phyloP scores from a whole-genome alignment of 2,797 vertebrate species.

The Tiaroga cobitis region DNA sequence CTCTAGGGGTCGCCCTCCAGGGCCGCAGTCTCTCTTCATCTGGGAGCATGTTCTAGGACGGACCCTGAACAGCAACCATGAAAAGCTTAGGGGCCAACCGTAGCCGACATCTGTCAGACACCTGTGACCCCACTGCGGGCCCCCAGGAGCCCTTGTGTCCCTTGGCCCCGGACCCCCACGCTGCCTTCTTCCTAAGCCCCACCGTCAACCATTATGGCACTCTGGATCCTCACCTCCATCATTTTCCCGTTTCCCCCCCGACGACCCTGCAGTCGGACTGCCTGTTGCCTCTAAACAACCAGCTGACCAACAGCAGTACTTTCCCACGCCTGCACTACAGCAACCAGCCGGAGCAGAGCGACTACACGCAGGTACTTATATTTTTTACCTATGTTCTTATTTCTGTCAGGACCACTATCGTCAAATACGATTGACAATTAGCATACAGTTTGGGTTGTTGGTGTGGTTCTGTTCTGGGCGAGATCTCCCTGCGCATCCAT shows the following conservation, averaged over 20 bases:
- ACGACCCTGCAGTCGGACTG: constrained; percentile 85
- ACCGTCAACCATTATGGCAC: constrained; percentile 88
- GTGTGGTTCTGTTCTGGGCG: too few species aligned
- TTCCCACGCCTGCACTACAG: constrained; percentile 96
- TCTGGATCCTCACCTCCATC: constrained; percentile 84
- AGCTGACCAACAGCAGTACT: constrained; percentile 93
- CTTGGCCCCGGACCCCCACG: constrained; percentile 81
- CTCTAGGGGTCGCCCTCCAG: constrained; percentile 71
- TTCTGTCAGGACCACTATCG: too few species aligned
- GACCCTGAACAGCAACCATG: constrained; percentile 78
- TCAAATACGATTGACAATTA: too few species aligned
- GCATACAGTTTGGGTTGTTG: too few species aligned
- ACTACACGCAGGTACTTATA: constrained; percentile 57
- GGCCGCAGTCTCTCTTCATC: constrained; percentile 66
- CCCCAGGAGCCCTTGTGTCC: constrained; percentile 89
- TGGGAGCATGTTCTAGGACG: constrained; percentile 78
- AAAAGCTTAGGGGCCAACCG: constrained; percentile 97
- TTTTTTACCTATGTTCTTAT: too few species aligned
- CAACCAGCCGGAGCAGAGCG: constrained; percentile 80
- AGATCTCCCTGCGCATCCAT: too few species aligned
- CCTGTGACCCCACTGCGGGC: constrained; percentile 91
- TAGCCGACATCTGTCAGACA: constrained; percentile 93
- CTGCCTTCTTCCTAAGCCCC: constrained; percentile 91
- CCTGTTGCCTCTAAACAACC: constrained; percentile 87
- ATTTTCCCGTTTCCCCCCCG: constrained; percentile 80